Evolutionary conservation across 1,140 invertebrate genomes (phyloP).

Genomic region (Drosophila kikkawai): DNA sequence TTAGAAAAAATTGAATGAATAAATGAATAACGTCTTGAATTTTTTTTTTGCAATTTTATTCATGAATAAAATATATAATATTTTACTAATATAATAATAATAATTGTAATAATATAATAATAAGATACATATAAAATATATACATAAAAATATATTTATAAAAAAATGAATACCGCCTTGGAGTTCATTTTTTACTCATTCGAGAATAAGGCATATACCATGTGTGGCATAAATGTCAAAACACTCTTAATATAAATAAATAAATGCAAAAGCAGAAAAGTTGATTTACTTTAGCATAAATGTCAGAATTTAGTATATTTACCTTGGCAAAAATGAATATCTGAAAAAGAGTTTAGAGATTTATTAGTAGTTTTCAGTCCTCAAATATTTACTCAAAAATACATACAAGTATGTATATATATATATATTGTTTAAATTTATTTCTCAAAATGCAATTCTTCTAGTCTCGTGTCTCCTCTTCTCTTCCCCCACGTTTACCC

Average conservation of each 20-base stretch:
- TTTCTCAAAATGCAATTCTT: slow-evolving; percentile 21
- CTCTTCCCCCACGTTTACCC: not conserved
- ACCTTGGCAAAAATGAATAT: not conserved
- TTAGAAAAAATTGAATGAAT: too few relatives aligned
- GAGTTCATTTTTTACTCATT: too few relatives aligned
- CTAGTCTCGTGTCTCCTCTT: not conserved
- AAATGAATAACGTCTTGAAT: too few relatives aligned
- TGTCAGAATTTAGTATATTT: not conserved
- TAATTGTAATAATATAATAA: too few relatives aligned
- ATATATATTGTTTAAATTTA: slow-evolving; percentile 3
- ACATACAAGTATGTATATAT: not conserved
- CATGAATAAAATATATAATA: too few relatives aligned
- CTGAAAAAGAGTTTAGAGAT: not conserved
- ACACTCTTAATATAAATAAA: not conserved
- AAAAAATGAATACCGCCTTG: not conserved
- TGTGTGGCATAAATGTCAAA: not conserved
- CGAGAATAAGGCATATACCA: too few relatives aligned
- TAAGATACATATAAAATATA: too few relatives aligned
- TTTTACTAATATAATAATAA: too few relatives aligned
- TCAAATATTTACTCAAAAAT: not conserved
- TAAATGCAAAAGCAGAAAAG: not conserved
- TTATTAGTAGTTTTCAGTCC: not conserved
- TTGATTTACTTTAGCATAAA: not conserved
- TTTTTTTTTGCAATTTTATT: too few relatives aligned
- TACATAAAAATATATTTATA: too few relatives aligned